Evolutionary conservation across 2,888 invertebrate species (phyloP).

Genomic region (Teleiodes luculella): DNA sequence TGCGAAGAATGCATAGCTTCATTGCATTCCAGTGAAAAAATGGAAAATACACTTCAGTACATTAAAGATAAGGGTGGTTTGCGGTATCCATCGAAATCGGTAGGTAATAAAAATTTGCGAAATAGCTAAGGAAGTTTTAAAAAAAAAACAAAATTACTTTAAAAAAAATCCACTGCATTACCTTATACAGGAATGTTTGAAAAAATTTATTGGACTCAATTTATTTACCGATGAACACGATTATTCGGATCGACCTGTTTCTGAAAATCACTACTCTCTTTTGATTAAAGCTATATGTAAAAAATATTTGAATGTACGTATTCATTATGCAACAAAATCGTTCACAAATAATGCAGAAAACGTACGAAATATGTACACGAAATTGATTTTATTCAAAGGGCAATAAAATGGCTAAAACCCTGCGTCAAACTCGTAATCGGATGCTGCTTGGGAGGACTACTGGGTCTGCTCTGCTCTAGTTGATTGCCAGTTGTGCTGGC

Average conservation of each 20-base stretch:
- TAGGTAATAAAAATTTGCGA: conserved; percentile 2
- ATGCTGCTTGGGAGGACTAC: too few relatives aligned
- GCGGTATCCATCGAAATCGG: neutral
- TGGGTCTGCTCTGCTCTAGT: too few relatives aligned
- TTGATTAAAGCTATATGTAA: neutral
- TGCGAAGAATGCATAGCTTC: conserved; percentile 6
- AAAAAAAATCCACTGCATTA: conserved; percentile 1
- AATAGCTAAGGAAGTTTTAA: neutral
- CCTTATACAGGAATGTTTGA: neutral
- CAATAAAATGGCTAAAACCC: too few relatives aligned
- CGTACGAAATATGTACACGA: neutral
- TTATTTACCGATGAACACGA: neutral
- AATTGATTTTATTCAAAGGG: neutral
- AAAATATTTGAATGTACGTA: conserved; percentile 2
- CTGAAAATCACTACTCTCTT: neutral
- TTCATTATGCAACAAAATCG: neutral
- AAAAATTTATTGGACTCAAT: neutral
- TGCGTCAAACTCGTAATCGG: too few relatives aligned
- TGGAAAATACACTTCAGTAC: neutral
- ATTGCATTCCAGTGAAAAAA: neutral
- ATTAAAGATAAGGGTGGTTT: conserved; percentile 8
- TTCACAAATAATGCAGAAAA: neutral
- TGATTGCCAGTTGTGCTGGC: too few relatives aligned
- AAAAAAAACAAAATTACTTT: neutral
- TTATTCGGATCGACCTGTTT: neutral